Evolutionary conservation across 2,113 vertebrate species (phyloP).

Genomic region (Orycteropus afer): DNA sequence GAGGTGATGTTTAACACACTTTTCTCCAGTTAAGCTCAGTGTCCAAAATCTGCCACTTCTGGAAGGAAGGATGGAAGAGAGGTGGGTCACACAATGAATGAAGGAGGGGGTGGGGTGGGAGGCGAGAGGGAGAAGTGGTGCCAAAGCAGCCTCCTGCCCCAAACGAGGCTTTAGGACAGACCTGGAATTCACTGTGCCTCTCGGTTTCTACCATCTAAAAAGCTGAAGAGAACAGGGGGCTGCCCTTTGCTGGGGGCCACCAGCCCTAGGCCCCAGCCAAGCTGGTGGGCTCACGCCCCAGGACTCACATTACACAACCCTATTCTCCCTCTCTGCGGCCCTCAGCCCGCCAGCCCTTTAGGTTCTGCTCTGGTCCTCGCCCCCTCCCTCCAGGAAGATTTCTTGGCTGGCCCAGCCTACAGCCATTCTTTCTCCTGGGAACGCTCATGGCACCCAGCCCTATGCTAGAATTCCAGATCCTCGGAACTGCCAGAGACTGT

Average conservation of each 20-base stretch:
- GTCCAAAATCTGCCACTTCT: not conserved
- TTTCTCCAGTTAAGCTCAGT: not conserved
- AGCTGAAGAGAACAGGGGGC: not conserved
- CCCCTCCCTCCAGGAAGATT: not conserved
- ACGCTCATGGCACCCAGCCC: not conserved
- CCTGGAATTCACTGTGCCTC: not conserved
- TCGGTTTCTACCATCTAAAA: not conserved
- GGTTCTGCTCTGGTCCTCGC: not conserved
- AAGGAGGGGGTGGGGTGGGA: not conserved
- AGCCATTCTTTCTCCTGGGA: not conserved
- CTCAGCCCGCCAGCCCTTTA: not conserved
- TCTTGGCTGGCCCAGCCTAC: not conserved
- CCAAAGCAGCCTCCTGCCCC: not conserved
- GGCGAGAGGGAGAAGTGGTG: no score
- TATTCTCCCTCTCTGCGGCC: not conserved
- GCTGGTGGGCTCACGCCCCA: not conserved
- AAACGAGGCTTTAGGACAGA: not conserved
- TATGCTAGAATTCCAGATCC: not conserved
- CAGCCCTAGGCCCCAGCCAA: not conserved
- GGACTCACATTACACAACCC: not conserved
- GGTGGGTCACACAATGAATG: not conserved
- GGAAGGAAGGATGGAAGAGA: not conserved
- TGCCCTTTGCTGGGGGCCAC: not conserved
- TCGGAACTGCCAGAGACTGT: not conserved
- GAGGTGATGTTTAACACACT: not conserved